phyloP scores from a whole-genome alignment of 2,113 vertebrate species.

The Zapornia atra region DNA sequence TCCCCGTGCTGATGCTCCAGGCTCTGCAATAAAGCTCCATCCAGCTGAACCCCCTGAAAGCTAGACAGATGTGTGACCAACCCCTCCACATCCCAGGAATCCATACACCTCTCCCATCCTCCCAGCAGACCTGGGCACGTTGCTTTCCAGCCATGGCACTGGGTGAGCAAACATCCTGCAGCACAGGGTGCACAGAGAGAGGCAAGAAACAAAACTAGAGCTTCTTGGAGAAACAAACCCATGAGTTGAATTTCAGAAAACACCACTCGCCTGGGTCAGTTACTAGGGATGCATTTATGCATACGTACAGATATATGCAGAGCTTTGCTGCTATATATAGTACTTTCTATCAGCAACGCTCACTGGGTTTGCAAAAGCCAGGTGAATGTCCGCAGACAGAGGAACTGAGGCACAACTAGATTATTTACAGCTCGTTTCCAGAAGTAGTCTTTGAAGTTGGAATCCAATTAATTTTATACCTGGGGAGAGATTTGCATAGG shows the following conservation, averaged over 20 bases:
- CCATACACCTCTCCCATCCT: background rate
- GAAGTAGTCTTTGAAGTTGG: conserved; percentile 39
- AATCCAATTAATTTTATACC: conserved; percentile 63
- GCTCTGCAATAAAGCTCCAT: background rate
- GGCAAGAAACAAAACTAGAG: background rate
- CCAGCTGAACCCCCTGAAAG: background rate
- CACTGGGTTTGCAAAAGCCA: background rate
- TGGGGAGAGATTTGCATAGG: conserved; percentile 36
- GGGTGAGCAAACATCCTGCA: accelerated
- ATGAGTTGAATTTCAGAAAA: background rate
- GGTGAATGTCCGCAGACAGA: conserved; percentile 37
- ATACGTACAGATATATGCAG: background rate
- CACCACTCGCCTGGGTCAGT: background rate
- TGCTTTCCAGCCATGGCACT: accelerated
- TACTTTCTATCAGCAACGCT: conserved; percentile 5
- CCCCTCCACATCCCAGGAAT: background rate
- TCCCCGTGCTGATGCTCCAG: background rate
- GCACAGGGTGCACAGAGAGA: accelerated
- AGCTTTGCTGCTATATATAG: conserved; percentile 41
- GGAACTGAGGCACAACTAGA: conserved; percentile 57
- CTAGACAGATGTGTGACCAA: background rate
- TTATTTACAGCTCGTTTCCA: conserved; percentile 48
- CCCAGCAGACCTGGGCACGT: accelerated
- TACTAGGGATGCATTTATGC: background rate
- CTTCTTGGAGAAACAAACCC: background rate